Percentiles rank a stretch among this genome's conserved stretches.
Conservation (phyloP, 2,888 invertebrate genomes). For the Dynastes hyllus region DNA sequence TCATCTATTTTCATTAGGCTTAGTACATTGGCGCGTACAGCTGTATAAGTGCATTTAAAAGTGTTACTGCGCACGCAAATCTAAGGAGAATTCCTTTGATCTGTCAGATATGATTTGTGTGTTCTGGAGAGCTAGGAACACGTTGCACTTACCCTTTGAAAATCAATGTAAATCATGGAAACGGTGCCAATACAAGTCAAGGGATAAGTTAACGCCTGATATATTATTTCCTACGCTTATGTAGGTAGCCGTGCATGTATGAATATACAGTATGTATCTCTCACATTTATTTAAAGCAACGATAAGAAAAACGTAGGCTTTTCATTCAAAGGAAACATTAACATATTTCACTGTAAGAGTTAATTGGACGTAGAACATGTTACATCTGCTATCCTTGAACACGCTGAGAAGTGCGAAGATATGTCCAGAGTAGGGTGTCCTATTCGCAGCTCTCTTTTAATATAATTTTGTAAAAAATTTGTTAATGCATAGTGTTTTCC, state of each 20-base stretch:
- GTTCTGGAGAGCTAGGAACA: slow-evolving; percentile 46
- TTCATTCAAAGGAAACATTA: too few species aligned
- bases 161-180: slow-evolving; percentile 51
- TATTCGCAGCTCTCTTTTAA: too few species aligned
- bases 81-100: slow-evolving; percentile 53
- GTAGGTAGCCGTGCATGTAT: slow-evolving; percentile 6
- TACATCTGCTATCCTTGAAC: too few species aligned
- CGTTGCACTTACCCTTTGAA: slow-evolving; percentile 46
- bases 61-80: slow-evolving; percentile 53
- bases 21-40: slow-evolving; percentile 48
- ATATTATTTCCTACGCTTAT: slow-evolving; percentile 47
- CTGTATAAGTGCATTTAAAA: slow-evolving; percentile 55
- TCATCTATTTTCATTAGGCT: slow-evolving; percentile 57
- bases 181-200: slow-evolving; percentile 48
- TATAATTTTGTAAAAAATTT: too few species aligned
- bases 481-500: too few species aligned
- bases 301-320: too few species aligned
- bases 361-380: too few species aligned
- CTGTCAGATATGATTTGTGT: slow-evolving; percentile 55
- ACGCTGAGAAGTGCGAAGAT: too few species aligned
- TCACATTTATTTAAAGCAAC: too few species aligned
- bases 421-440: too few species aligned
- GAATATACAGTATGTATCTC: too few species aligned
- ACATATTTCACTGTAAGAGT: too few species aligned
- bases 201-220: slow-evolving; percentile 44